Percentiles rank a stretch among this genome's conserved stretches.
Conservation (phyloP, 2,113 vertebrate species). For the Pituophis catenifer region DNA sequence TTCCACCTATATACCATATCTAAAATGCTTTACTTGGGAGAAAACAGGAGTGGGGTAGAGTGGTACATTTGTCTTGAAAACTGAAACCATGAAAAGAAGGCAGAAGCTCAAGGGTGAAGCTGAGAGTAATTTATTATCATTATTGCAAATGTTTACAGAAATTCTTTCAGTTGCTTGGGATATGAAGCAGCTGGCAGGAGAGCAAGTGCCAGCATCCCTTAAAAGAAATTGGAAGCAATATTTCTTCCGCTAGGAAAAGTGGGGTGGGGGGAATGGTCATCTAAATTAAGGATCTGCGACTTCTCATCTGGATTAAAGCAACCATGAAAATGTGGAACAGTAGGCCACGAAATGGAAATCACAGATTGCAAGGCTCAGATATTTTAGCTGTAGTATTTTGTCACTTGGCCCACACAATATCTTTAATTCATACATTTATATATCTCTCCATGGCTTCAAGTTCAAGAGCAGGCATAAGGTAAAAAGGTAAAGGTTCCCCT, state of each 20-base stretch:
- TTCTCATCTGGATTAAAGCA: background rate
- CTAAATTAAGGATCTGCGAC: background rate
- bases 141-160: slow-evolving; percentile 50
- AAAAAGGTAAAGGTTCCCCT: too few species aligned
- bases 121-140: slow-evolving; percentile 47
- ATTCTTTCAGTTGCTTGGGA: slow-evolving; percentile 35
- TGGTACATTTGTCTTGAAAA: slow-evolving; percentile 27
- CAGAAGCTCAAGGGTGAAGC: slow-evolving; percentile 29
- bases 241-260: background rate
- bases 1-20: background rate
- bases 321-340: background rate
- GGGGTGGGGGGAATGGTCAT: background rate
- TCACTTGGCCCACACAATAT: background rate
- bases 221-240: background rate
- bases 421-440: background rate
- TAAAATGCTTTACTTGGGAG: slow-evolving; percentile 24
- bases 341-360: background rate
- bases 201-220: background rate
- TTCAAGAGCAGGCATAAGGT: background rate
- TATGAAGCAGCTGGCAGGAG: slow-evolving; percentile 44
- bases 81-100: slow-evolving; percentile 49
- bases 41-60: slow-evolving; percentile 18
- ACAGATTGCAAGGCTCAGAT: background rate
- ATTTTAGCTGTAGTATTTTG: background rate
- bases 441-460: background rate